These are phyloP conservation scores for Tauraco hartlaubi DNA, from an alignment of 2,797 vertebrate species.

Conservation along the genomic window DNA sequence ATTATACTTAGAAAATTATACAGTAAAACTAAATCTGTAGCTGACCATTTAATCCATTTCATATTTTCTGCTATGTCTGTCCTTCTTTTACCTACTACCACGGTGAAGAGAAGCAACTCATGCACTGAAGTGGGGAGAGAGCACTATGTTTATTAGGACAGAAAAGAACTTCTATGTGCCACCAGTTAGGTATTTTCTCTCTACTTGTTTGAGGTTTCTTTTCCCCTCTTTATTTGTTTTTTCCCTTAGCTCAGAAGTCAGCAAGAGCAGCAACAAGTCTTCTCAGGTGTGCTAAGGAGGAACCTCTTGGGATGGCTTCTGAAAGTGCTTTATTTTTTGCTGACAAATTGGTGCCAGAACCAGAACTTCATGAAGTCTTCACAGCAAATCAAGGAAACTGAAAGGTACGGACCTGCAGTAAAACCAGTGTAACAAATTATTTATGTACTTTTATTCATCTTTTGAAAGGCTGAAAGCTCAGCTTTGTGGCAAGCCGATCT, in stretches of 20 bases:
- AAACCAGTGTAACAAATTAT: not conserved
- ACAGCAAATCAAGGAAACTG: not conserved
- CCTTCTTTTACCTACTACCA: not conserved
- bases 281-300: not conserved
- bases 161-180: conserved; percentile 19
- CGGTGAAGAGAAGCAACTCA: not conserved
- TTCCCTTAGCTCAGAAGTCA: conserved; percentile 4
- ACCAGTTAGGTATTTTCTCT: conserved; percentile 1
- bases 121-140: not conserved
- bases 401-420: not conserved
- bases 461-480: not conserved
- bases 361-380: conserved; percentile 18
- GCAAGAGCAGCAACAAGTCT: not conserved
- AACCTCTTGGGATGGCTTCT: not conserved
- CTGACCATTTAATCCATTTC: not conserved
- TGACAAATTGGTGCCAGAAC: not conserved
- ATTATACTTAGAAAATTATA: not conserved
- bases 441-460: not conserved
- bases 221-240: not conserved
- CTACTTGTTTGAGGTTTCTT: not conserved
- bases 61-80: not conserved
- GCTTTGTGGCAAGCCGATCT: not conserved
- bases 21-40: not conserved
- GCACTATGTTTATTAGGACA: not conserved
- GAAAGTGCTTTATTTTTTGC: not conserved